A percentile compares a stretch with the other conserved stretches of the same genome.
Conservation (phyloP, 1,140 invertebrate genomes). For the Sipha flava region DNA sequence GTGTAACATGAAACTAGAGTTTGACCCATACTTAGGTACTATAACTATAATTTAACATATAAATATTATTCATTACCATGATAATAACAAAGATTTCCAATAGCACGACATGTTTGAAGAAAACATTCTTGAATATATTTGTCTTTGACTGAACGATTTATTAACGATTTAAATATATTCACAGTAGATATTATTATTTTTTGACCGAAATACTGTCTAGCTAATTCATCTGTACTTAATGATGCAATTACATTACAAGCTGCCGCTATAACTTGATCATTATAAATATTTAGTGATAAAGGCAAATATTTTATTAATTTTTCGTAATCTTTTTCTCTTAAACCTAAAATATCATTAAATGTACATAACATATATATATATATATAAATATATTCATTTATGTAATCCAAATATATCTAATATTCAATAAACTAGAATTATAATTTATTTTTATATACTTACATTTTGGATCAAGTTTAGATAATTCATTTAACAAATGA, state of each 20-base stretch:
- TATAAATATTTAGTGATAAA: not conserved
- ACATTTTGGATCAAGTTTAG: constrained; percentile 14
- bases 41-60: too few species aligned
- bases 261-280: not conserved
- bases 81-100: constrained; percentile 26
- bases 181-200: not conserved
- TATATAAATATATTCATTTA: too few species aligned
- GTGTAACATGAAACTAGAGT: too few species aligned
- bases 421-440: too few species aligned
- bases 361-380: too few species aligned
- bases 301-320: constrained; percentile 12
- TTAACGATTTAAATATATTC: not conserved
- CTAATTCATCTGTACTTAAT: not conserved
- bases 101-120: not conserved
- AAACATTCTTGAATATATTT: not conserved
- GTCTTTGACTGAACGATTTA: not conserved
- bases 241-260: constrained; percentile 5
- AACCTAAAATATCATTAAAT: constrained; percentile 15
- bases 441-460: too few species aligned
- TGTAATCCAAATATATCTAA: too few species aligned
- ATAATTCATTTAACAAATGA: not conserved
- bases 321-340: not conserved
- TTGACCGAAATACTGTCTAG: constrained; percentile 10
- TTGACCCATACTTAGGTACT: too few species aligned
- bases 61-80: not conserved